Base-by-base conservation (phyloP, 2,888 invertebrate genomes). In the Cecidostiba fungosa region DNA sequence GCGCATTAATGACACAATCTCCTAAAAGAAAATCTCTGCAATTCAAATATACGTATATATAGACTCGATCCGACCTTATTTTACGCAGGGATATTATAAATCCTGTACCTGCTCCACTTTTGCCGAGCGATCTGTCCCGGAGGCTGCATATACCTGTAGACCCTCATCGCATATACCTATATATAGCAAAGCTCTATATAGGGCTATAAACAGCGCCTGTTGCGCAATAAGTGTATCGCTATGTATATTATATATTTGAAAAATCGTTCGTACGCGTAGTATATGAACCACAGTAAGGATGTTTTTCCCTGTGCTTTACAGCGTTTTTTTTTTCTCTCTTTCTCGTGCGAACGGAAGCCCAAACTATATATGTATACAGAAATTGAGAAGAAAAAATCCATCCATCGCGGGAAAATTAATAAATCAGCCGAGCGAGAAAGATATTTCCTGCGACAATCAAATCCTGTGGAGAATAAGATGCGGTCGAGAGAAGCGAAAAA, bases 381-480 rank as follows among this genome's bases (percentile, higher is more conserved):
- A 82, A 12, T 62, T 32, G 23, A 12, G 14, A 26, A 79, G 50
- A 66, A 80, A 70, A 80, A 80, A 32, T 14, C 26, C 23, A 19
- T 16, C 14, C 4, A 66, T n/a, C 29, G 70, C 47, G n/a, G 6
- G 62, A 77, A 77, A 70, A 79, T 82, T 77, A 39, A 85, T 85
- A 76, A 83, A 82, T 85, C 82, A 39, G 77, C 36, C 16, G 59
- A 1, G 32, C 43, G 29, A 83, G 83, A 86, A 86, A 86, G 86
- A 86, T 77, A 77, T 86, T 86, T 86, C 83, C 86, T 83, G 79
- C 72, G 62, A 85, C 85, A 69, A 82, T 85, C 70, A n/a, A 66
- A 76, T 76, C 26, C 74, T 54, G 29, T 0, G 26, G 62, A 77
- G 39, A 39, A 77, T 54, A 82, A 47, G 85, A 72, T 85, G 85